phyloP scores from a whole-genome alignment of 2,888 invertebrate species.

The Lasioglossum zephyrum region DNA sequence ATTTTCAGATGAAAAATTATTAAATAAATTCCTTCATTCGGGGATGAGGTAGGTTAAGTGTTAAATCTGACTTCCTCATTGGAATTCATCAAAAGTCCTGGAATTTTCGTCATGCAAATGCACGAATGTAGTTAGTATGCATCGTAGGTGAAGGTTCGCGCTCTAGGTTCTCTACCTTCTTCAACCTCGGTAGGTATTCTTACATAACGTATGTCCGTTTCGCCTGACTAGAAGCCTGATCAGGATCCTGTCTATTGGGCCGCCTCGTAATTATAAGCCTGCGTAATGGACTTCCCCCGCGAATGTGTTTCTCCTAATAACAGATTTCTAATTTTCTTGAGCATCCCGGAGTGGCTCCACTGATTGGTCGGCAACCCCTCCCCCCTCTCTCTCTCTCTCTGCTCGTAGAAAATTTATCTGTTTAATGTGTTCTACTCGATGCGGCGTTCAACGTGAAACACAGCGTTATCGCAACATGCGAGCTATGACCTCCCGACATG shows the following conservation, averaged over 20 bases:
- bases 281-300: slow-evolving; percentile 33
- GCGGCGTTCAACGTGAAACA: slow-evolving; percentile 16
- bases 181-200: slow-evolving; percentile 2
- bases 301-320: slow-evolving; percentile 43
- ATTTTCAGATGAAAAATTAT: too few relatives aligned
- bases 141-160: not conserved
- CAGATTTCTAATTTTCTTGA: slow-evolving; percentile 39
- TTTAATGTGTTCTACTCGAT: slow-evolving; percentile 17
- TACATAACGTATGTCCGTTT: slow-evolving; percentile 22
- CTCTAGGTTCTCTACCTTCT: not conserved
- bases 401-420: slow-evolving; percentile 4
- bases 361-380: not conserved
- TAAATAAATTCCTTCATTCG: too few relatives aligned
- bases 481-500: not conserved
- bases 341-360: not conserved
- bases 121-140: not conserved
- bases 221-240: slow-evolving; percentile 12
- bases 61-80: not conserved
- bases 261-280: slow-evolving; percentile 54
- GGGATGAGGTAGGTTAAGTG: not conserved
- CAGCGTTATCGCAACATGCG: slow-evolving; percentile 8
- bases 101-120: not conserved
- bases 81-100: not conserved
- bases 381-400: too few relatives aligned
- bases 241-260: slow-evolving; percentile 35